Base-by-base conservation (phyloP, 2,888 invertebrate species). In the Drosophila kambysellisi region DNA sequence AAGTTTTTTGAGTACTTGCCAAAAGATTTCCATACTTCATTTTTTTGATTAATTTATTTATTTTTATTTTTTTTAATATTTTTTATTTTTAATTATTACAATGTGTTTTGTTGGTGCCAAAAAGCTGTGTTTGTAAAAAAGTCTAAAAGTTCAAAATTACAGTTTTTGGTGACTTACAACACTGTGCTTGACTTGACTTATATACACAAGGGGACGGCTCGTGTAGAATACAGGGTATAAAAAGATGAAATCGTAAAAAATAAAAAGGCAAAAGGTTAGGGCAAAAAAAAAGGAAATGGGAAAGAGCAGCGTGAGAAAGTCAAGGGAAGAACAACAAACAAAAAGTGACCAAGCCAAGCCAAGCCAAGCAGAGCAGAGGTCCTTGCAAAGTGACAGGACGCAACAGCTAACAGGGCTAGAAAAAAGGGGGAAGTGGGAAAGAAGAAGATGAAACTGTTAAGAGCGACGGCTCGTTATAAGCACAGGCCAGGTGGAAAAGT, bases 381-480 rank as follows among this genome's bases (percentile, higher is more conserved):
- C 56, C 62, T 61, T 35, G 56, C 37, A 64, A 64, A 69, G 58
- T 73, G 83, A 71, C 67, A 69, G 72, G 68, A 72, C 66, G 59
- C 46, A 25, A 46, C 64, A 56, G 66, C 61, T 70, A 79, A 76
- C 78, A 65, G 60, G 72, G 56, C 52, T 3, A 8, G 25, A 15
- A 46, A 46, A 11, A 52, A 29, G 33, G n/a, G 46, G 30, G 11
- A n/a, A 48, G 39, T 32, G 33, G n/a, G 25, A 35, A 43, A 48
- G 35, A 35, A 29, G 52, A 69, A 56, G 52, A 39, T 41, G 70
- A 59, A 43, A 39, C 53, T 43, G 48, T 41, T 52, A 39, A 66
- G 15, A 72, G 53, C 67, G 72, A 67, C 75, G 87, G 69, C 87
- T 82, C 81, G 87, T 88, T 85, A 81, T 85, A 88, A 76, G 82